These are phyloP conservation scores for Pteropus rufus DNA, from an alignment of 2,797 vertebrate genomes.

Conservation along the genomic window DNA sequence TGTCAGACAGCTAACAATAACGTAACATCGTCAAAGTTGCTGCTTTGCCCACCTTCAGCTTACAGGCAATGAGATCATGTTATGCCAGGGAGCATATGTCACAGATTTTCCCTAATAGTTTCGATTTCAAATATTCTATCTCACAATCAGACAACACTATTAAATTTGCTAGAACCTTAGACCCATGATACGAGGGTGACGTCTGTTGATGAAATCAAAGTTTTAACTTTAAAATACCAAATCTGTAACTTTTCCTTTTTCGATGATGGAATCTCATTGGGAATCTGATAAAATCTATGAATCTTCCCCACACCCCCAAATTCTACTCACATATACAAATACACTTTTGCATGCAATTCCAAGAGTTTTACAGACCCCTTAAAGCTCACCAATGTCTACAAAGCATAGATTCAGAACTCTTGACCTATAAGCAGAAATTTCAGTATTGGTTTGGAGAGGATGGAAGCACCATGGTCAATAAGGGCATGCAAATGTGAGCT, in stretches of 20 bases:
- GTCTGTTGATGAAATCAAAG: not conserved
- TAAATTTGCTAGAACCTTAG: not conserved
- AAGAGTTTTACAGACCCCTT: not conserved
- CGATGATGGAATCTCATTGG: not conserved
- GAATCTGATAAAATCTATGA: not conserved
- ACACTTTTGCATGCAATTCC: not conserved
- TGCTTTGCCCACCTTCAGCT: not conserved
- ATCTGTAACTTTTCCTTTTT: not conserved
- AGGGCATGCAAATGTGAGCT: not conserved
- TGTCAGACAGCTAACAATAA: not conserved
- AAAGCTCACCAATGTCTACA: not conserved
- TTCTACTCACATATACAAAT: not conserved
- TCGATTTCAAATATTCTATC: not conserved
- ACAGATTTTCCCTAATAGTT: not conserved
- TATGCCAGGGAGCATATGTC: not conserved
- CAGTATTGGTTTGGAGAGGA: not conserved
- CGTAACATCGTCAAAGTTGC: not conserved
- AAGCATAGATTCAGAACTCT: not conserved
- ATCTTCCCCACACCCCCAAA: not conserved
- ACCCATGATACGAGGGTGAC: not conserved
- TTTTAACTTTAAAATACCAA: not conserved
- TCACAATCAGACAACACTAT: not conserved
- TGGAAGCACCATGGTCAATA: not conserved
- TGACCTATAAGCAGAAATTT: not conserved
- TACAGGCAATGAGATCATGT: not conserved